Conservation (phyloP, 2,888 invertebrate species). For the Cryptosula pallasiana region DNA sequence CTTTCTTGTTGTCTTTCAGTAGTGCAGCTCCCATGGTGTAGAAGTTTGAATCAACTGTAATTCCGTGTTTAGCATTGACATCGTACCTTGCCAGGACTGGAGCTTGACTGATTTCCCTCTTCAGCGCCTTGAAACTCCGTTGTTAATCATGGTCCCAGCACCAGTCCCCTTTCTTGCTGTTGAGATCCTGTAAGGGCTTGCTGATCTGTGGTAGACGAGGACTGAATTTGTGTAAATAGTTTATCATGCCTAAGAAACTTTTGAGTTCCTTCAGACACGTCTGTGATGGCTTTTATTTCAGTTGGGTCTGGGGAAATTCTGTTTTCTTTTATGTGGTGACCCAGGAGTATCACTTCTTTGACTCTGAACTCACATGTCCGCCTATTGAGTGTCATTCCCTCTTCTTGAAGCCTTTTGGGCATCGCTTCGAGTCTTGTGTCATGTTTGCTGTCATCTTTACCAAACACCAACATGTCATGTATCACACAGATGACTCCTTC, state of each 20-base stretch:
- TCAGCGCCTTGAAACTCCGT: background rate
- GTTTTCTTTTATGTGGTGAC: too few species aligned
- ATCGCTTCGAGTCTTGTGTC: background rate
- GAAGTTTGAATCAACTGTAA: too few species aligned
- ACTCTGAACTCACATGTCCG: background rate
- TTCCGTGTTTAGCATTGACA: too few species aligned
- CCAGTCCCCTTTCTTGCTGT: background rate
- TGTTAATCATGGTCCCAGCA: background rate
- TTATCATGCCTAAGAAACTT: too few species aligned
- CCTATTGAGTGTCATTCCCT: too few species aligned
- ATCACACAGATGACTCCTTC: conserved; percentile 30
- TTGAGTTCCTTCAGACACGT: background rate
- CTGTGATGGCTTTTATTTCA: background rate
- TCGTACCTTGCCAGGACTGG: too few species aligned
- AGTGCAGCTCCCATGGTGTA: too few species aligned
- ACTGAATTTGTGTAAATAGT: too few species aligned
- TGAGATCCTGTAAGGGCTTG: too few species aligned
- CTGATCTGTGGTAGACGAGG: too few species aligned
- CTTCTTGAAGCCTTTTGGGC: background rate
- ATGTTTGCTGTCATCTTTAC: conserved; percentile 27
- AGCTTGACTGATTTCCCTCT: background rate
- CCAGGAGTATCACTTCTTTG: background rate
- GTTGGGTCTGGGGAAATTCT: background rate
- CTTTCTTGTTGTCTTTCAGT: too few species aligned
- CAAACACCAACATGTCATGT: too few species aligned